Percentiles rank a stretch among this genome's conserved stretches.
These are phyloP conservation scores for Holacanthella duospinosa DNA, from an alignment of 2,888 invertebrate species.

Conservation along the genomic window DNA sequence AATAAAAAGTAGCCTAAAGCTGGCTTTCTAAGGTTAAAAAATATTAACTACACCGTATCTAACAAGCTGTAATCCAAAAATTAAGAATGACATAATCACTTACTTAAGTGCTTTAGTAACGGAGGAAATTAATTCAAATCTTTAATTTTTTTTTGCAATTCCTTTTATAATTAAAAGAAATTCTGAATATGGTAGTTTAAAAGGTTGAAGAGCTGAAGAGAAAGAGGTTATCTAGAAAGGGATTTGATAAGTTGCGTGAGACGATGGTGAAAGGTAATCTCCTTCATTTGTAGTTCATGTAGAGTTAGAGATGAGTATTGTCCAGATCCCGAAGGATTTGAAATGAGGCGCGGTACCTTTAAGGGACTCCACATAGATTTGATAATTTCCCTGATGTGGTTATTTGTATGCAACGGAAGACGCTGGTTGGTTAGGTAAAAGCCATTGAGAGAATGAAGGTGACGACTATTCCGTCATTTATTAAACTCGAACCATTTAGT, in stretches of 20 bases:
- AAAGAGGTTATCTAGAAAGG: slow-evolving; percentile 1
- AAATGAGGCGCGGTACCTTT: slow-evolving; percentile 14
- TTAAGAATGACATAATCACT: no score
- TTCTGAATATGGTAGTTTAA: not conserved
- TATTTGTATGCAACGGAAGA: slow-evolving; percentile 21
- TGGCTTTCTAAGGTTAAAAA: no score
- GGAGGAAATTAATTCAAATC: no score
- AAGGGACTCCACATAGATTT: not conserved
- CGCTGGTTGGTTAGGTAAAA: not conserved
- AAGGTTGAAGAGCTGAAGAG: not conserved
- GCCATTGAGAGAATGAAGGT: not conserved
- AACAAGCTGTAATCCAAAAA: no score
- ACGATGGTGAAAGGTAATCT: not conserved
- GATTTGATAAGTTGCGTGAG: not conserved
- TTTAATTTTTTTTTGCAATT: not conserved
- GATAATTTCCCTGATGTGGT: slow-evolving; percentile 15
- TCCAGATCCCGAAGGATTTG: not conserved
- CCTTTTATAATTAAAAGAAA: not conserved
- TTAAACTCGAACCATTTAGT: not conserved
- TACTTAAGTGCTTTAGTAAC: no score
- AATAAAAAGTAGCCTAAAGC: no score
- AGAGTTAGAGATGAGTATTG: not conserved
- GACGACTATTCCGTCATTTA: not conserved
- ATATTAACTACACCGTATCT: no score
- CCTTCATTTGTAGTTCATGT: not conserved